Conservation (phyloP, 2,797 vertebrate genomes). For the Mallotus villosus region DNA sequence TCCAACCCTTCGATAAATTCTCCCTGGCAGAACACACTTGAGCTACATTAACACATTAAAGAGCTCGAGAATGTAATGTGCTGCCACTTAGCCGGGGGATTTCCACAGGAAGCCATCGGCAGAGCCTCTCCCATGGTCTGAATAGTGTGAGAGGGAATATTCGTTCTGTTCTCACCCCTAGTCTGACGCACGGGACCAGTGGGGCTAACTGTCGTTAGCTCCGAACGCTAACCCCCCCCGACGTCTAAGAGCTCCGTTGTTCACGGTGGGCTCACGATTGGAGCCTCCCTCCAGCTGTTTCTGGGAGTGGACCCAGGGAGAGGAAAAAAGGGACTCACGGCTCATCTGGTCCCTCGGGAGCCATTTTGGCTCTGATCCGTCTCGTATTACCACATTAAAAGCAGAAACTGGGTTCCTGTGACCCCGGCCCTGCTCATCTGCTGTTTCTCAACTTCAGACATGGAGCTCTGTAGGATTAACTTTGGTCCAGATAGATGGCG, state of each 20-base stretch:
- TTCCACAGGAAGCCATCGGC: neutral
- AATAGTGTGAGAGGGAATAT: neutral
- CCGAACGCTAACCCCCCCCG: neutral
- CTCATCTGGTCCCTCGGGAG: slow-evolving; percentile 22
- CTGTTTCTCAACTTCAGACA: neutral
- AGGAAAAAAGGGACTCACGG: slow-evolving; percentile 6
- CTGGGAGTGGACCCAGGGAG: slow-evolving; percentile 24
- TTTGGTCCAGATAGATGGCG: neutral
- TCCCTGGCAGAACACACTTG: neutral
- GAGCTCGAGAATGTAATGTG: neutral
- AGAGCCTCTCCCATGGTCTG: neutral
- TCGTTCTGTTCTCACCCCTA: neutral
- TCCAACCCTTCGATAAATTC: neutral
- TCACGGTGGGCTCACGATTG: slow-evolving; percentile 10
- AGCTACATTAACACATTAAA: neutral
- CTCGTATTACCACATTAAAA: slow-evolving; percentile 45
- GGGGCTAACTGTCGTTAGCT: slow-evolving; percentile 2
- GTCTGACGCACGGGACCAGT: neutral
- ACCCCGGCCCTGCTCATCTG: neutral
- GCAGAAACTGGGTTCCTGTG: slow-evolving; percentile 21
- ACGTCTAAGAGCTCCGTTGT: neutral
- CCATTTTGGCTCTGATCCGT: slow-evolving; percentile 26
- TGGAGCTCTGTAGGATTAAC: neutral
- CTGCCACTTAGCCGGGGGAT: neutral
- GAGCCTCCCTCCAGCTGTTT: slow-evolving; percentile 25